Percentiles rank a stretch among this genome's conserved stretches.
These are phyloP conservation scores for Erpobdella octoculata DNA, from an alignment of 2,888 invertebrate genomes.

Conservation along the genomic window DNA sequence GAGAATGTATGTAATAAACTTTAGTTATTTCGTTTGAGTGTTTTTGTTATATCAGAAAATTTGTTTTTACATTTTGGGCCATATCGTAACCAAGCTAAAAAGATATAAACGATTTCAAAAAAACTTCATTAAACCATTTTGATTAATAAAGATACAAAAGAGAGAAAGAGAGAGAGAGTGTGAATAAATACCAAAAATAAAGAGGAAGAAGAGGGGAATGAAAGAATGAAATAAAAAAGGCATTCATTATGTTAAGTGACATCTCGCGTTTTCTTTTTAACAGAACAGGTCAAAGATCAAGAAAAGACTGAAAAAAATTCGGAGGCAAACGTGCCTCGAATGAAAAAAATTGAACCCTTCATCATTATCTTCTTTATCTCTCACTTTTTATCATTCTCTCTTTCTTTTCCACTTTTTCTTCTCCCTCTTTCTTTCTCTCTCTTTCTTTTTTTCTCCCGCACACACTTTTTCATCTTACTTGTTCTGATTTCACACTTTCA, in stretches of 20 bases:
- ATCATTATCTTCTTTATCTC: not conserved
- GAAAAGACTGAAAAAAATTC: not conserved
- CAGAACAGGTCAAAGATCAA: not conserved
- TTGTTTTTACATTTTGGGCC: too few relatives aligned
- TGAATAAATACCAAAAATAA: not conserved
- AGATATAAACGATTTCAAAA: not conserved
- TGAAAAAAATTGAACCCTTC: not conserved
- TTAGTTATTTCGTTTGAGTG: too few relatives aligned
- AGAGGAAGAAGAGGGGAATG: not conserved
- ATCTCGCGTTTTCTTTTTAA: not conserved
- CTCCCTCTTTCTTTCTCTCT: too few relatives aligned
- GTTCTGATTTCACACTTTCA: too few relatives aligned
- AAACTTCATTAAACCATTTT: not conserved
- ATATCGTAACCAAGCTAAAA: too few relatives aligned
- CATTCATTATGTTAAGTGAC: slow-evolving; percentile 1
- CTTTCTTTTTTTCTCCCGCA: too few relatives aligned
- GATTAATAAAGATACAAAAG: not conserved
- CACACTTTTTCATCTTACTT: too few relatives aligned
- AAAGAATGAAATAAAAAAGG: too few relatives aligned
- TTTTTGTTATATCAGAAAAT: too few relatives aligned
- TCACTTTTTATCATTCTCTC: too few relatives aligned
- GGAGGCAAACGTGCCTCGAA: slow-evolving; percentile 5
- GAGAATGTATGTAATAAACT: too few relatives aligned
- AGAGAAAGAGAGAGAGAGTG: not conserved
- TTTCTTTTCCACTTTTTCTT: too few relatives aligned